These are phyloP conservation scores for Leptopilina drosophilae DNA, from an alignment of 2,888 invertebrate species.

Conservation along the genomic window DNA sequence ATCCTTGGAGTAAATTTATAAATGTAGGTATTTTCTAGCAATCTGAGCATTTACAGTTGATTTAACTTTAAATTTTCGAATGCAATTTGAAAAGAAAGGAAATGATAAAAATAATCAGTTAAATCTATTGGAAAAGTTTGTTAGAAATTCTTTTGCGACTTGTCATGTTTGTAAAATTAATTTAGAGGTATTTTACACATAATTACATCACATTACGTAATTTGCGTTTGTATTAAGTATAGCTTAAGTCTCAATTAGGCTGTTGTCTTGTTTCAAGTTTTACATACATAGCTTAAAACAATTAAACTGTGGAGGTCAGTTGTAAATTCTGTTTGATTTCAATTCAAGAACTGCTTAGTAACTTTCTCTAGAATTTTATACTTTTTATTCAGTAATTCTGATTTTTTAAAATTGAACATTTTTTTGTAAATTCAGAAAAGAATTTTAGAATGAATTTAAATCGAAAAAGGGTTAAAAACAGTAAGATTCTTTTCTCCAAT, in stretches of 20 bases:
- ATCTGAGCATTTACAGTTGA: slow-evolving; percentile 3
- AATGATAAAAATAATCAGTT: neutral
- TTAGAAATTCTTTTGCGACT: slow-evolving; percentile 28
- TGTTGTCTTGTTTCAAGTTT: slow-evolving; percentile 66
- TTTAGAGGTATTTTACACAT: slow-evolving; percentile 48
- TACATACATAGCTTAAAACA: slow-evolving; percentile 68
- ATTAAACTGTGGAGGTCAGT: slow-evolving; percentile 60
- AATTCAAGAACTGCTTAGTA: neutral
- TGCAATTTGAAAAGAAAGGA: neutral
- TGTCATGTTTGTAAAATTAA: slow-evolving; percentile 27
- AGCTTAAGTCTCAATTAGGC: slow-evolving; percentile 66
- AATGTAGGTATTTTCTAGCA: slow-evolving; percentile 5
- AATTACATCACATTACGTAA: slow-evolving; percentile 54
- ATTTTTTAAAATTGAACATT: neutral
- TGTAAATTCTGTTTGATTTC: slow-evolving; percentile 15
- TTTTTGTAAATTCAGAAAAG: no score
- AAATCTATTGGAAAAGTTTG: slow-evolving; percentile 20
- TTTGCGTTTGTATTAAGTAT: slow-evolving; percentile 61
- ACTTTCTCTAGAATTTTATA: neutral
- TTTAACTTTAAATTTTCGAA: slow-evolving; percentile 3
- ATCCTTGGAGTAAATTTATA: neutral
- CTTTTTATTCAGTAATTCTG: no score
- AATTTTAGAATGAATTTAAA: no score
- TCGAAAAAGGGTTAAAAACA: no score
- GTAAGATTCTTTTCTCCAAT: no score